Conservation (phyloP, 2,113 vertebrate species). For the Eleginops maclovinus region DNA sequence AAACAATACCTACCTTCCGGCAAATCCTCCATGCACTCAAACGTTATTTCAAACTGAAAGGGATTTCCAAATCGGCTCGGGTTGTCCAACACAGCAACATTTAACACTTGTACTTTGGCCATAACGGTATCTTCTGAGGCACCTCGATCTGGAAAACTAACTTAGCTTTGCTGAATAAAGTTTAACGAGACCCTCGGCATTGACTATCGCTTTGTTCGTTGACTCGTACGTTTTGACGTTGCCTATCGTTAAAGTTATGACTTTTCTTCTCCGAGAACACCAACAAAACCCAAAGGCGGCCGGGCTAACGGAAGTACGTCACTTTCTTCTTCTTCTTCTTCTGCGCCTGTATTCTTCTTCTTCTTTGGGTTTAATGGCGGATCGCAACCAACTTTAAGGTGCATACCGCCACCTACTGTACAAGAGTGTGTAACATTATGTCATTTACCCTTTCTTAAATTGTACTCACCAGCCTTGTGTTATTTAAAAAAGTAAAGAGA, state of each 20-base stretch:
- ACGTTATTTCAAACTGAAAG: conserved; percentile 94
- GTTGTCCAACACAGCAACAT: conserved; percentile 91
- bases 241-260: neutral
- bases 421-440: no score
- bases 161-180: neutral
- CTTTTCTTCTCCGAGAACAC: conserved; percentile 19
- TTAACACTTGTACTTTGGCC: conserved; percentile 93
- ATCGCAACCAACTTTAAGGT: no score
- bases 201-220: neutral
- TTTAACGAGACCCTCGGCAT: neutral
- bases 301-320: conserved; percentile 57
- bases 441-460: no score
- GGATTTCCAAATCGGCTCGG: conserved; percentile 92
- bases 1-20: conserved; percentile 85
- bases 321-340: conserved; percentile 41
- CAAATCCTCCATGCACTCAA: conserved; percentile 92
- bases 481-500: no score
- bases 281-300: neutral
- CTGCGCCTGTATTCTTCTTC: no score
- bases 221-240: rapidly evolving
- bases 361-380: no score
- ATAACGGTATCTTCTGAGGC: conserved; percentile 67
- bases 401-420: no score
- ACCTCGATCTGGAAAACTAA: neutral
- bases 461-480: no score